Conservation (phyloP, 2,797 vertebrate genomes). For the Ctenopoma multispine region DNA sequence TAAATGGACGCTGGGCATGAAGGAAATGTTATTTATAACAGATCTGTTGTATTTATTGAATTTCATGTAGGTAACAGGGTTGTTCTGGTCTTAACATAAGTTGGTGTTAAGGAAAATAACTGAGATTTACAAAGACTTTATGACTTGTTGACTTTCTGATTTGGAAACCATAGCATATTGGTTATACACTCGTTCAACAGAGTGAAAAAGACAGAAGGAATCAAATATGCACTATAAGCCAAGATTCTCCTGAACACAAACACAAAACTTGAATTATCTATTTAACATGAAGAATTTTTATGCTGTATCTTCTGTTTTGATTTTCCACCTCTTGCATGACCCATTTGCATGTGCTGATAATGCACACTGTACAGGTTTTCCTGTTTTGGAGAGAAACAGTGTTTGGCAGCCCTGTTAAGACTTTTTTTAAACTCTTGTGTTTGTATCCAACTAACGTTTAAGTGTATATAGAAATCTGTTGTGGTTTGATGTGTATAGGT, state of each 20-base stretch:
- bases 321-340: slow-evolving; percentile 67
- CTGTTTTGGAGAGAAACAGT: slow-evolving; percentile 59
- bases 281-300: slow-evolving; percentile 43
- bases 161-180: slow-evolving; percentile 21
- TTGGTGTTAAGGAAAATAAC: slow-evolving; percentile 7
- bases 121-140: slow-evolving; percentile 7
- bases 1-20: slow-evolving; percentile 12
- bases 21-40: slow-evolving; percentile 27
- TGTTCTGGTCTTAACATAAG: slow-evolving; percentile 32
- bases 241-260: slow-evolving; percentile 25
- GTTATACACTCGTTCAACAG: slow-evolving; percentile 13
- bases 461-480: slow-evolving; percentile 71
- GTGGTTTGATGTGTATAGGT: slow-evolving; percentile 81
- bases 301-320: slow-evolving; percentile 37
- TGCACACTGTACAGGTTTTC: slow-evolving; percentile 69
- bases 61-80: slow-evolving; percentile 46
- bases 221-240: slow-evolving; percentile 28
- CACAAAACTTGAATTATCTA: slow-evolving; percentile 50
- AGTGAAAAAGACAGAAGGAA: slow-evolving; percentile 20
- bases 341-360: slow-evolving; percentile 75
- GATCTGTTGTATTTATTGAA: slow-evolving; percentile 64
- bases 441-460: slow-evolving; percentile 74
- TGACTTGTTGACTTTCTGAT: slow-evolving; percentile 3
- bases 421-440: slow-evolving; percentile 68
- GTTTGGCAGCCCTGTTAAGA: slow-evolving; percentile 58